Conservation (phyloP, 2,888 invertebrate genomes). For the Ischnura elegans region DNA sequence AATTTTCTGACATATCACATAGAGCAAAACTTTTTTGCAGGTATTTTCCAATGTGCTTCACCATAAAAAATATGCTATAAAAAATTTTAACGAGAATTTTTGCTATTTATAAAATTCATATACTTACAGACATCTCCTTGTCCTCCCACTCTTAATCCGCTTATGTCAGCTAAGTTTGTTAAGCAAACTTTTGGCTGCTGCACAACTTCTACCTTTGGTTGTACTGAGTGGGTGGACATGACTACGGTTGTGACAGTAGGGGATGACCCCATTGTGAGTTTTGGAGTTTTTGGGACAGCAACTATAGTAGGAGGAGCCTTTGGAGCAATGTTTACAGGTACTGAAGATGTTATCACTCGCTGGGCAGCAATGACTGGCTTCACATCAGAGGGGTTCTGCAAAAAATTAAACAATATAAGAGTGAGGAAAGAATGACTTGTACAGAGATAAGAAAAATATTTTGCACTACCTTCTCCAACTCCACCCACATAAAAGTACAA, state of each 20-base stretch:
- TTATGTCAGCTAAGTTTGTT: slow-evolving; percentile 37
- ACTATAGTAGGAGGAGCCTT: slow-evolving; percentile 14
- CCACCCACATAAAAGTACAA: too few species aligned
- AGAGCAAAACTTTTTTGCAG: too few species aligned
- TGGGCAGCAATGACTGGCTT: slow-evolving; percentile 16
- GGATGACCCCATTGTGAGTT: slow-evolving; percentile 24
- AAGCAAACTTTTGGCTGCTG: slow-evolving; percentile 60
- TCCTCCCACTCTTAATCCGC: background rate
- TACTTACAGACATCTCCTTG: background rate
- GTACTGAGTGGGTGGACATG: slow-evolving; percentile 43
- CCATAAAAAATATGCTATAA: too few species aligned
- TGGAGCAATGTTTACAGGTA: slow-evolving; percentile 41
- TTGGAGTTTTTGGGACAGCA: slow-evolving; percentile 8
- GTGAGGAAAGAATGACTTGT: background rate
- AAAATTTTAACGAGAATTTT: too few species aligned
- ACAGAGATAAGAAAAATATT: too few species aligned
- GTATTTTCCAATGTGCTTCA: too few species aligned
- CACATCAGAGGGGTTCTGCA: background rate
- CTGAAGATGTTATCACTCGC: background rate
- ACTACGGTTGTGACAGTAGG: slow-evolving; percentile 51
- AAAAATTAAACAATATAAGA: background rate
- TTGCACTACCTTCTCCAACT: too few species aligned
- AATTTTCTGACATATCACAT: too few species aligned
- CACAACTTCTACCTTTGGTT: slow-evolving; percentile 51
- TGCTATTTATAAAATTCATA: background rate